These are phyloP conservation scores for Bothrops alternatus DNA, from an alignment of 2,797 vertebrate species.

Conservation along the genomic window DNA sequence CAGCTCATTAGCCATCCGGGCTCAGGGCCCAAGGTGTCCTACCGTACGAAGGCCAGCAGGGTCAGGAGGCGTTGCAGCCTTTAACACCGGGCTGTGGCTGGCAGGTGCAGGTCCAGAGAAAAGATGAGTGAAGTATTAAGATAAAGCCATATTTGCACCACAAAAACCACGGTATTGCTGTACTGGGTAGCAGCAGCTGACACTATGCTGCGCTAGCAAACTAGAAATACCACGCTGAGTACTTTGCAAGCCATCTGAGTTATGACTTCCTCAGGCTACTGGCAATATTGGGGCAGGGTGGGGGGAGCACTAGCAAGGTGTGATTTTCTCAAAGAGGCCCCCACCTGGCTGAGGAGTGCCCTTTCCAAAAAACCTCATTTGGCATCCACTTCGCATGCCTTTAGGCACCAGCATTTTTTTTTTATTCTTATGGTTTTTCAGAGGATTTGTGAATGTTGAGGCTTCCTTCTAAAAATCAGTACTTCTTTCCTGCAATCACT, in stretches of 20 bases:
- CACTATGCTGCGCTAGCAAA: not conserved
- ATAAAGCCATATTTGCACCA: not conserved
- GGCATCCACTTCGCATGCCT: not conserved
- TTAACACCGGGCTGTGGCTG: not conserved
- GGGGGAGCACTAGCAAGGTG: not conserved
- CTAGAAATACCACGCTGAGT: not conserved
- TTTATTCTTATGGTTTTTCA: not conserved
- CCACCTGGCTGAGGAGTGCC: not conserved
- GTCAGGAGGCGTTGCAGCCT: not conserved
- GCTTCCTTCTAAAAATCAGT: not conserved
- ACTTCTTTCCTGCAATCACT: not conserved
- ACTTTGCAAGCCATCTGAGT: not conserved
- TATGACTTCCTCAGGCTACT: not conserved
- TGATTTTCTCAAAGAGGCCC: not conserved
- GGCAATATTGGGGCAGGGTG: not conserved
- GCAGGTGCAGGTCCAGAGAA: not conserved
- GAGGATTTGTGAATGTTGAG: too few relatives aligned
- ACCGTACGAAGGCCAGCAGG: not conserved
- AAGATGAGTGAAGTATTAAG: not conserved
- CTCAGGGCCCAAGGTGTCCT: not conserved
- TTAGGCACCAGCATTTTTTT: not conserved
- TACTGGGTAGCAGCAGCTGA: not conserved
- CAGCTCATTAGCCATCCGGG: not conserved
- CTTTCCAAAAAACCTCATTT: not conserved
- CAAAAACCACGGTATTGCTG: not conserved